Evolutionary conservation across 2,113 vertebrate species (phyloP).

Genomic region (Opisthocomus hoazin): DNA sequence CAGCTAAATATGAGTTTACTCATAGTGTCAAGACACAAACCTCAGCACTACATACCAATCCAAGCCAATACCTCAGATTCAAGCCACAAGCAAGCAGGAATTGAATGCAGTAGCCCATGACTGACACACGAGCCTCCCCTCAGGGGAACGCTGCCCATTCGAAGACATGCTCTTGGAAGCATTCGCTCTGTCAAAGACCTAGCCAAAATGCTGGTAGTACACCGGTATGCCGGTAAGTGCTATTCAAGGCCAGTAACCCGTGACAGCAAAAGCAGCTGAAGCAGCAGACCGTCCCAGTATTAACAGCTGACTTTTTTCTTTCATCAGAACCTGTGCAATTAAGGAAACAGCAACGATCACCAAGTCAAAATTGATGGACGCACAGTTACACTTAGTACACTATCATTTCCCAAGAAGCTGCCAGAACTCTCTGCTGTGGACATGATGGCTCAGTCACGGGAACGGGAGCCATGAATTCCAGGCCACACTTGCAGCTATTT

Average conservation of each 20-base stretch:
- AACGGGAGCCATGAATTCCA: rapidly evolving
- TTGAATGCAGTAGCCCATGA: too few relatives aligned
- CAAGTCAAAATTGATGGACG: background rate
- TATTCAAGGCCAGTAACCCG: background rate
- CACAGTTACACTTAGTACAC: background rate
- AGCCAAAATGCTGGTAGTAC: too few relatives aligned
- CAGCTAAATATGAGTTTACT: too few relatives aligned
- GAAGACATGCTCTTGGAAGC: too few relatives aligned
- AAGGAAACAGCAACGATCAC: background rate
- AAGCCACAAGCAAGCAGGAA: too few relatives aligned
- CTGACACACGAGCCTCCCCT: too few relatives aligned
- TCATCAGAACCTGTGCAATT: background rate
- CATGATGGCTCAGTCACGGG: background rate
- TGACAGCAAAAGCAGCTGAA: background rate
- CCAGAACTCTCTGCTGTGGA: background rate
- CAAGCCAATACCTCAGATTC: too few relatives aligned
- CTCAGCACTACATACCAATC: too few relatives aligned
- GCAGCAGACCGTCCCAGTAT: background rate
- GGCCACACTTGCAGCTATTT: background rate
- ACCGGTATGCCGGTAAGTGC: background rate
- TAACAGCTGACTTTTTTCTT: background rate
- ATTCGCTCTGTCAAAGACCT: too few relatives aligned
- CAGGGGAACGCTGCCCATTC: too few relatives aligned
- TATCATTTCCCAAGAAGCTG: background rate
- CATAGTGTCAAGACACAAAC: too few relatives aligned